These are phyloP conservation scores for Semaprochilodus insignis DNA, from an alignment of 2,797 vertebrate species.

Conservation along the genomic window DNA sequence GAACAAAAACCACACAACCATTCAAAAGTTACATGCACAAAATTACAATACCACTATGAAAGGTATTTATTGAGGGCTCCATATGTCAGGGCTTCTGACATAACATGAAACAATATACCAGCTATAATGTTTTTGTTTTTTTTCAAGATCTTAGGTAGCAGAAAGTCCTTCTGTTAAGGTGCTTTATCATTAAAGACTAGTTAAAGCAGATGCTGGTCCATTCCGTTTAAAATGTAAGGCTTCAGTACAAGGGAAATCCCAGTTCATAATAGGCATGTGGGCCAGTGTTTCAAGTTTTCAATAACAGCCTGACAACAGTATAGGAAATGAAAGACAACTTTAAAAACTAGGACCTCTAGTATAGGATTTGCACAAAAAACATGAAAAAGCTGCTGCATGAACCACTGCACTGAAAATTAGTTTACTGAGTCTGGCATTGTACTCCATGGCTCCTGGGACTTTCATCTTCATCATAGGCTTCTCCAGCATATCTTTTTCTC, in stretches of 20 bases:
- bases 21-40: background rate
- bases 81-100: background rate
- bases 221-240: background rate
- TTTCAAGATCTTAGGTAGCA: background rate
- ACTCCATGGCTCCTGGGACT: conserved; percentile 81
- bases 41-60: background rate
- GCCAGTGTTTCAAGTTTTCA: background rate
- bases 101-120: background rate
- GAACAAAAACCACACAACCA: conserved; percentile 20
- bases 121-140: too few species aligned
- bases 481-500: conserved; percentile 75
- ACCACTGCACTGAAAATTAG: background rate
- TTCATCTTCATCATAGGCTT: conserved; percentile 89
- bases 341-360: background rate
- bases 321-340: background rate
- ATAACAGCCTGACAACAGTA: background rate
- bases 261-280: background rate
- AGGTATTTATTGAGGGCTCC: background rate
- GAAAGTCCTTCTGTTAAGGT: background rate
- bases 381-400: background rate
- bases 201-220: background rate
- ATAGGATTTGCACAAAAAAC: background rate
- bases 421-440: conserved; percentile 91
- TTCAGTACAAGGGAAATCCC: background rate
- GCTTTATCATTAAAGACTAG: background rate